Percentiles rank a stretch among this genome's conserved stretches.
These are phyloP conservation scores for Anableps anableps DNA, from an alignment of 2,797 vertebrate species.

Conservation along the genomic window DNA sequence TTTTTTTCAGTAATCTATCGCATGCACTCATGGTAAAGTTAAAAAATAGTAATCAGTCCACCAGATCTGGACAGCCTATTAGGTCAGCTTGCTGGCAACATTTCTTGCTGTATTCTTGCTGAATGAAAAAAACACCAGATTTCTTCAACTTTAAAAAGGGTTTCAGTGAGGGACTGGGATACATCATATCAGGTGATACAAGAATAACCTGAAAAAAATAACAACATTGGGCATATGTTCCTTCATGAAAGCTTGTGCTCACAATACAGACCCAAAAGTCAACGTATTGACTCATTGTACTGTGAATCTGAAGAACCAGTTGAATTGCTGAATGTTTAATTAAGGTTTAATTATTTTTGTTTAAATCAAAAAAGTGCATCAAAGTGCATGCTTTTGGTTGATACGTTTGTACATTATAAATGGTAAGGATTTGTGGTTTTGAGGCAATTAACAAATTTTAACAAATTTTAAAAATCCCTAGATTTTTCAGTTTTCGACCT, in stretches of 20 bases:
- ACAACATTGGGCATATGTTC: not conserved
- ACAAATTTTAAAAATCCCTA: not conserved
- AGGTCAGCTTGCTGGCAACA: conserved; percentile 29
- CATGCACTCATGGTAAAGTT: conserved; percentile 17
- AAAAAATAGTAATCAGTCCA: conserved; percentile 43
- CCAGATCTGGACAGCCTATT: conserved; percentile 18
- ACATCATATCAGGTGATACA: too few relatives aligned
- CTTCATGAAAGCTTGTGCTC: not conserved
- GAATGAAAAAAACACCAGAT: too few relatives aligned
- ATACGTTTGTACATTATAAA: not conserved
- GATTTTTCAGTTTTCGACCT: not conserved
- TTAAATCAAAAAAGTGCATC: not conserved
- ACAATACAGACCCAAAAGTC: not conserved
- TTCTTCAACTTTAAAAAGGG: not conserved
- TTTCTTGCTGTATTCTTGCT: too few relatives aligned
- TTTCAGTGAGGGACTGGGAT: not conserved
- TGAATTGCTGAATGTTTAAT: not conserved
- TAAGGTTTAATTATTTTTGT: not conserved
- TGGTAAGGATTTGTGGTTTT: not conserved
- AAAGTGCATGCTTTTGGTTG: not conserved
- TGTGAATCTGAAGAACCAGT: not conserved
- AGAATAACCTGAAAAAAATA: not conserved
- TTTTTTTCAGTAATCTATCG: conserved; percentile 6
- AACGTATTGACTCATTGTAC: not conserved
- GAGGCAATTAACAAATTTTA: not conserved